Evolutionary conservation across 2,888 invertebrate species (phyloP).

Genomic region (Dusona sp.): DNA sequence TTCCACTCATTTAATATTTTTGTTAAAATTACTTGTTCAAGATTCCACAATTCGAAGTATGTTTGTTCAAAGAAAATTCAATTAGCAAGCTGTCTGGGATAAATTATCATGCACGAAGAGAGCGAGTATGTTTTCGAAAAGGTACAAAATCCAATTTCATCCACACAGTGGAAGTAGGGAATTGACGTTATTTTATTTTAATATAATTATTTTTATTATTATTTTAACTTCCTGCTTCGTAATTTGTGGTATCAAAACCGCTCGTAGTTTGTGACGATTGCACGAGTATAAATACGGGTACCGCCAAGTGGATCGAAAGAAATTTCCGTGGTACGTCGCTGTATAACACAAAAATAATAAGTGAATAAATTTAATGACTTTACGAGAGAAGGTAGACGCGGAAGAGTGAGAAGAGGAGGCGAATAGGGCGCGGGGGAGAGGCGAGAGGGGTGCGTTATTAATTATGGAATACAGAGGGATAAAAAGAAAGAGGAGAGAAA

Average conservation of each 20-base stretch:
- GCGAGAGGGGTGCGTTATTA: slow-evolving; percentile 64
- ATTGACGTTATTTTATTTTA: slow-evolving; percentile 19
- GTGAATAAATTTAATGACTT: slow-evolving; percentile 78
- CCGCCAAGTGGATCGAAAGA: slow-evolving; percentile 51
- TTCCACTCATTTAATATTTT: background rate
- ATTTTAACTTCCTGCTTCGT: slow-evolving; percentile 23
- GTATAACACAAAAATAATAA: slow-evolving; percentile 69
- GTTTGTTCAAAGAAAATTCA: background rate
- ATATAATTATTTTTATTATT: slow-evolving; percentile 14
- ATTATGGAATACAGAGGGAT: slow-evolving; percentile 68
- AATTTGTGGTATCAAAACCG: slow-evolving; percentile 49
- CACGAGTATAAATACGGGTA: slow-evolving; percentile 25
- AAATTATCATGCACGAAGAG: slow-evolving; percentile 3
- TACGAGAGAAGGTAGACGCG: slow-evolving; percentile 66
- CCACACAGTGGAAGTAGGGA: slow-evolving; percentile 7
- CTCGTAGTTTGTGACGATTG: slow-evolving; percentile 46
- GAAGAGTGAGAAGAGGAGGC: slow-evolving; percentile 19
- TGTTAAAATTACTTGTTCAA: background rate
- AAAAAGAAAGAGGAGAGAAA: slow-evolving; percentile 42
- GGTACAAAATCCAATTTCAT: slow-evolving; percentile 32
- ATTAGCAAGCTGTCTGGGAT: background rate
- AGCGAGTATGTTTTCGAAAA: slow-evolving; percentile 9
- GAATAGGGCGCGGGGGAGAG: slow-evolving; percentile 43
- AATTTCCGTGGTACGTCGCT: slow-evolving; percentile 54
- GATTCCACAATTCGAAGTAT: background rate